phyloP scores from a whole-genome alignment of 2,113 vertebrate genomes.

The Charina bottae region DNA sequence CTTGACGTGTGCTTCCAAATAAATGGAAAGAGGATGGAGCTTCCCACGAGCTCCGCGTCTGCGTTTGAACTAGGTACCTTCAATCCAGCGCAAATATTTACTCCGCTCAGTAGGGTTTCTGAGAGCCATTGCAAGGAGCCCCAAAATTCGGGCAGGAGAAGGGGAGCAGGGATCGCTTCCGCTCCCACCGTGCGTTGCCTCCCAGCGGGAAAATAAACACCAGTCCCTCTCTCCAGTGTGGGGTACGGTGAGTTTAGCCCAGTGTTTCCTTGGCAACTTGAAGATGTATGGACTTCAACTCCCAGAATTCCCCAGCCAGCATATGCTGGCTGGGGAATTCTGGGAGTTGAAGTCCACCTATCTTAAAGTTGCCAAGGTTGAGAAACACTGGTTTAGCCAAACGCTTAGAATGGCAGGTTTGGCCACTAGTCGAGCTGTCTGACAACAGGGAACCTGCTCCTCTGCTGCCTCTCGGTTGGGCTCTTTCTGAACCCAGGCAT shows the following conservation, averaged over 20 bases:
- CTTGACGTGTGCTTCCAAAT: background rate
- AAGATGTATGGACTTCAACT: no score
- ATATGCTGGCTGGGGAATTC: no score
- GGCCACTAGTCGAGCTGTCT: background rate
- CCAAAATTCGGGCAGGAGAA: background rate
- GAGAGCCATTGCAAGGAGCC: background rate
- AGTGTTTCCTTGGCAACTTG: no score
- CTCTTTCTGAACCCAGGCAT: background rate
- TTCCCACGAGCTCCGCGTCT: background rate
- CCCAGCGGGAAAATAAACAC: background rate
- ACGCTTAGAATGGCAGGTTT: background rate
- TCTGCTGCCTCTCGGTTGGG: background rate
- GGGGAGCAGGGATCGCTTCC: background rate
- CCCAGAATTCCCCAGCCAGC: no score
- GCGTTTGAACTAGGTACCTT: background rate
- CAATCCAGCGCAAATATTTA: background rate
- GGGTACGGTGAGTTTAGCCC: background rate
- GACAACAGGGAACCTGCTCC: background rate
- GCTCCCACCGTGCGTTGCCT: background rate
- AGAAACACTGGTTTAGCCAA: no score
- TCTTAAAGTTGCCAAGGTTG: no score
- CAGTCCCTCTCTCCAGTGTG: background rate
- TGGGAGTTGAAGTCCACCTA: no score
- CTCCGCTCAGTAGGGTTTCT: background rate
- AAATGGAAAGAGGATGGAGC: background rate